Percentiles rank a stretch among this genome's conserved stretches.
These are phyloP conservation scores for Halictus ligatus DNA, from an alignment of 2,888 invertebrate species.

Conservation along the genomic window DNA sequence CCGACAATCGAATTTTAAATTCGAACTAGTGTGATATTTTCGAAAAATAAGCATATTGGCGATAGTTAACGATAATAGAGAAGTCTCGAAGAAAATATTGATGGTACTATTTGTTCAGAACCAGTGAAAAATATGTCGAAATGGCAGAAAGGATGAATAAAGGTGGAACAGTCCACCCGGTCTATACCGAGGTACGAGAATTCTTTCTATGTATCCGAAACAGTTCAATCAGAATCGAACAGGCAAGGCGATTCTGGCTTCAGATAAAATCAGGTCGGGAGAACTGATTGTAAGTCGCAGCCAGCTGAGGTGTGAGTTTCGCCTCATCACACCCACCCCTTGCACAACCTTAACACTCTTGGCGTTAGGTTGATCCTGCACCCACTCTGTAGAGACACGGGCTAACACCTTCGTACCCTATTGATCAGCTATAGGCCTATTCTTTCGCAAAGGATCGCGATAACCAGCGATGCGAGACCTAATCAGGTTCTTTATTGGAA, in stretches of 20 bases:
- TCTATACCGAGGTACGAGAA: not conserved
- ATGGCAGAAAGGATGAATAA: not conserved
- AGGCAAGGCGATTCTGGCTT: not conserved
- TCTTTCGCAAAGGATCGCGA: not conserved
- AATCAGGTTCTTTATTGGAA: not conserved
- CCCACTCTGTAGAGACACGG: not conserved
- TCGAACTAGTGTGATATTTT: not conserved
- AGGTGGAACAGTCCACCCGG: not conserved
- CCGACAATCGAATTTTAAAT: not conserved
- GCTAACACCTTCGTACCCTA: not conserved
- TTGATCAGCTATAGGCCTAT: slow-evolving; percentile 1
- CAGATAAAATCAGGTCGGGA: not conserved
- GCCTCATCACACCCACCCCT: not conserved
- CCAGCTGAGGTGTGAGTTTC: not conserved
- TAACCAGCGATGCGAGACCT: not conserved
- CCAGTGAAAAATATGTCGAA: not conserved
- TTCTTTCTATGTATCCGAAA: not conserved
- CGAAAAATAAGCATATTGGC: not conserved
- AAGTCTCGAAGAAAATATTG: not conserved
- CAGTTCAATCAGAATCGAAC: not conserved
- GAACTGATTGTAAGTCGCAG: not conserved
- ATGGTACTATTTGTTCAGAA: not conserved
- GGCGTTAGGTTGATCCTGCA: not conserved
- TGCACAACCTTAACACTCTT: not conserved
- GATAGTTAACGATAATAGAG: not conserved